These are phyloP conservation scores for Ailuropoda melanoleuca DNA, from an alignment of 2,113 vertebrate genomes.

Conservation along the genomic window DNA sequence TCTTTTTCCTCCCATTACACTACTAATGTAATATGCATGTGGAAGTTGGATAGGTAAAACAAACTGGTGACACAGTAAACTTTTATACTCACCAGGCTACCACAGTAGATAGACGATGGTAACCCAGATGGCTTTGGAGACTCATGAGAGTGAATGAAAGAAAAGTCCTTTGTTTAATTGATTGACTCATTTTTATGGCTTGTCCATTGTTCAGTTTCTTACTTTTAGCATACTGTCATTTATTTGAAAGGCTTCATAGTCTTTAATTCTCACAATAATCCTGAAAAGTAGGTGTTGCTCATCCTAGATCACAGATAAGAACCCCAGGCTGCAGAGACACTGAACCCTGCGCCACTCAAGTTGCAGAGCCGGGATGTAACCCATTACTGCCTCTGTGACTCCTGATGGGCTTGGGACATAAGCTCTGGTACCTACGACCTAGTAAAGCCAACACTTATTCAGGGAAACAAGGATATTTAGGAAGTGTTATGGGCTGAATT, in stretches of 20 bases:
- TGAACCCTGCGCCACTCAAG: not conserved
- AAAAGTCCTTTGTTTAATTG: constrained; percentile 46
- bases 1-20: not conserved
- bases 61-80: constrained; percentile 42
- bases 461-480: not conserved
- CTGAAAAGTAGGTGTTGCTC: not conserved
- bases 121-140: constrained; percentile 34
- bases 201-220: not conserved
- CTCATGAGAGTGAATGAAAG: not conserved
- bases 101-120: not conserved
- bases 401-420: not conserved
- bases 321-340: not conserved
- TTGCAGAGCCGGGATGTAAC: not conserved
- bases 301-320: not conserved
- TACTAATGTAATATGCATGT: constrained; percentile 49
- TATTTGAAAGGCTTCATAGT: constrained; percentile 12
- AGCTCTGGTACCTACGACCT: not conserved
- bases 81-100: constrained; percentile 7
- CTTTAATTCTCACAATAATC: not conserved
- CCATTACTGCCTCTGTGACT: not conserved
- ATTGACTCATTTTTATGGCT: not conserved
- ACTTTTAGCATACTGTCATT: not conserved
- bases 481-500: not conserved
- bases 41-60: constrained; percentile 31
- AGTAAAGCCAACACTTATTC: not conserved